Percentiles rank a stretch among this genome's conserved stretches.
Conservation (phyloP, 2,797 vertebrate genomes). For the Tarsius wallacei region DNA sequence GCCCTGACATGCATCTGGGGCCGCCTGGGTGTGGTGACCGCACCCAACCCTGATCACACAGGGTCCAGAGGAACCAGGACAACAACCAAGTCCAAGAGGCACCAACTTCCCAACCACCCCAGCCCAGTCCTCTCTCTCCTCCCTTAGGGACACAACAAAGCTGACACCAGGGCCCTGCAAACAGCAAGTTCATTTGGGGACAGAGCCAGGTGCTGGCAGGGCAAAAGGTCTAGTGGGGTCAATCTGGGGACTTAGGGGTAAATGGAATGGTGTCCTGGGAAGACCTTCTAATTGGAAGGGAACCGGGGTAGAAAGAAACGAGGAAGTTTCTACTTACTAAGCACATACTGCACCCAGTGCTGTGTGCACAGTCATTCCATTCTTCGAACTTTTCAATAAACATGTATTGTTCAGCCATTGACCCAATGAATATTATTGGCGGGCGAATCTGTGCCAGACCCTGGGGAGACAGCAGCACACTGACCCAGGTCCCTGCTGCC, state of each 20-base stretch:
- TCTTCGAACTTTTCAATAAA: rapidly evolving
- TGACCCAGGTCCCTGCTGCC: not conserved
- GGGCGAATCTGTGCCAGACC: not conserved
- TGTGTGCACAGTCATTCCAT: rapidly evolving
- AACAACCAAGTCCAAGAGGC: not conserved
- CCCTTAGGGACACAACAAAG: not conserved
- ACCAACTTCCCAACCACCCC: not conserved
- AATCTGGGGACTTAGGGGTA: rapidly evolving
- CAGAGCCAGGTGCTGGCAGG: not conserved
- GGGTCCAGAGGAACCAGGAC: not conserved
- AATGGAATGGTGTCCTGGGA: not conserved
- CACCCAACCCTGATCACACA: not conserved
- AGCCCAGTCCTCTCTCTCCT: rapidly evolving
- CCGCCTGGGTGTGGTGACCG: not conserved
- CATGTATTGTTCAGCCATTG: not conserved
- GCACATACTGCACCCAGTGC: rapidly evolving
- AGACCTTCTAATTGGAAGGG: not conserved
- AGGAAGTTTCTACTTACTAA: not conserved
- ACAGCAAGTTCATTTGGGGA: not conserved
- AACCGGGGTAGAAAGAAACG: not conserved
- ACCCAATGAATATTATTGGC: not conserved
- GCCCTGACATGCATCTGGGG: not conserved
- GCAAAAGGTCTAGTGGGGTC: not conserved
- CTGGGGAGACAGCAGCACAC: not conserved
- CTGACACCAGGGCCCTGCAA: rapidly evolving